Percentiles rank a stretch among this genome's conserved stretches.
These are phyloP conservation scores for Caracal caracal DNA, from an alignment of 2,113 vertebrate genomes.

Conservation along the genomic window DNA sequence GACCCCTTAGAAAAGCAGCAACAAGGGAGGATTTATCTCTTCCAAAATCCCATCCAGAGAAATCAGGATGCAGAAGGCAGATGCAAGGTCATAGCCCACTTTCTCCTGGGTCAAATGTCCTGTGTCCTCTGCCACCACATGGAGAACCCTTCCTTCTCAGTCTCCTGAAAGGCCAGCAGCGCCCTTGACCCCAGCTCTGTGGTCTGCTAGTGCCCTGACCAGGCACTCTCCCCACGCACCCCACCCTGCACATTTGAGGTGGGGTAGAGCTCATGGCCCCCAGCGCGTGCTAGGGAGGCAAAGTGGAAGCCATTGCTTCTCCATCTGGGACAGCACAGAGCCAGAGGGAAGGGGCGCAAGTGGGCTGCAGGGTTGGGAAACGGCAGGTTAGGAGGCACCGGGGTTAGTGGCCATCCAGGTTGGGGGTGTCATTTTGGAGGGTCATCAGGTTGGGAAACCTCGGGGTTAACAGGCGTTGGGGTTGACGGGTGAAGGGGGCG, in stretches of 20 bases:
- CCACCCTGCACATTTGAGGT: no score
- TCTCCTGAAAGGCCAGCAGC: background rate
- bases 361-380: background rate
- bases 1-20: background rate
- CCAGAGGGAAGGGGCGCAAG: background rate
- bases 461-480: no score
- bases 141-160: background rate
- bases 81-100: background rate
- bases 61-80: background rate
- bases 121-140: fast-evolving
- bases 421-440: background rate
- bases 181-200: background rate
- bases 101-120: background rate
- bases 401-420: background rate
- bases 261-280: background rate
- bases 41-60: background rate
- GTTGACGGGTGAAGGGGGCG: background rate
- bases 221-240: background rate
- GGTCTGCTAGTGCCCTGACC: background rate
- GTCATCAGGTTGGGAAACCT: background rate
- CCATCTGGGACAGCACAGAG: background rate
- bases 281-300: background rate
- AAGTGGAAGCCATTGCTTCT: background rate
- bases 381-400: background rate
- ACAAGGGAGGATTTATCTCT: background rate